Conservation (phyloP, 2,888 invertebrate species). For the Folsomia manolachei region DNA sequence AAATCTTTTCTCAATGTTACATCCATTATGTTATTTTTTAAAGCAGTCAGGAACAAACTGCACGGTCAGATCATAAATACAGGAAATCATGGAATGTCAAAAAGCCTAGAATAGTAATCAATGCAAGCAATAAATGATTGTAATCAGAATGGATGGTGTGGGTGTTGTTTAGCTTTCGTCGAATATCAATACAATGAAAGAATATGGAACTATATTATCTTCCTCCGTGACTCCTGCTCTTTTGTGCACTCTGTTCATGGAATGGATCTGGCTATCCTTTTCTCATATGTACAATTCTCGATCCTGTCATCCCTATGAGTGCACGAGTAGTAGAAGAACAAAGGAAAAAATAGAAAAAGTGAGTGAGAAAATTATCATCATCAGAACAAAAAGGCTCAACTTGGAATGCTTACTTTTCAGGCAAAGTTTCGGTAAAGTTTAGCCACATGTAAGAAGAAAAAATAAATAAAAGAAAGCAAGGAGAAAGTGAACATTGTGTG, state of each 20-base stretch:
- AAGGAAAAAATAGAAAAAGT: neutral
- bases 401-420: slow-evolving; percentile 1
- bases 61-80: no score
- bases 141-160: neutral
- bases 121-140: neutral
- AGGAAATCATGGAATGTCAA: neutral
- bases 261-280: no score
- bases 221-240: neutral
- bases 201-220: neutral
- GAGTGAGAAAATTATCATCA: slow-evolving; percentile 7
- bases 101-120: neutral
- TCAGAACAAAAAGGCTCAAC: slow-evolving; percentile 2
- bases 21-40: no score
- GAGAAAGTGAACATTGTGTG: neutral
- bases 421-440: slow-evolving; percentile 3
- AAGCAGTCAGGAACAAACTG: no score
- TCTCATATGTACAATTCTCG: no score
- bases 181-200: neutral
- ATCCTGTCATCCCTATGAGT: no score
- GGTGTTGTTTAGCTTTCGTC: neutral
- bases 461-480: no score
- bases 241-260: no score
- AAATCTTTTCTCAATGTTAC: no score
- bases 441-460: no score
- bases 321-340: no score